Conservation (phyloP, 2,888 invertebrate genomes). For the Drosophila kanekoi region DNA sequence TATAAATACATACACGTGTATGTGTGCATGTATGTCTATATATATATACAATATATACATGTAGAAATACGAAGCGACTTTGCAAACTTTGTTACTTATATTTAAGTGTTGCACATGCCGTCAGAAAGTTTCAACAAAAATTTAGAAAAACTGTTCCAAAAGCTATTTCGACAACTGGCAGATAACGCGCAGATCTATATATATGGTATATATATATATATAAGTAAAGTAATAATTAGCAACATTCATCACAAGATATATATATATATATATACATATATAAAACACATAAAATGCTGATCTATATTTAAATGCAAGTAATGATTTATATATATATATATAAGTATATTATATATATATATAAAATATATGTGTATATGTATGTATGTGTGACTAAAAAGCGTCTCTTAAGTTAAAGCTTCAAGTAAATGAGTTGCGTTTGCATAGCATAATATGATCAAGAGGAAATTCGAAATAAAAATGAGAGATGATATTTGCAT, state of each 20-base stretch:
- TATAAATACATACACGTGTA: slow-evolving; percentile 11
- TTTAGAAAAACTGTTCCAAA: slow-evolving; percentile 45
- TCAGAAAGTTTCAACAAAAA: slow-evolving; percentile 53
- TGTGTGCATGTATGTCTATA: slow-evolving; percentile 27
- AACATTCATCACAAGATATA: slow-evolving; percentile 44
- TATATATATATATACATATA: slow-evolving; percentile 33
- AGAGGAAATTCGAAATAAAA: slow-evolving; percentile 37
- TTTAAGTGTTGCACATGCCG: slow-evolving; percentile 80
- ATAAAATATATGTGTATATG: slow-evolving; percentile 41
- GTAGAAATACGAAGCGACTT: slow-evolving; percentile 48
- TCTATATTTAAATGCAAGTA: slow-evolving; percentile 32
- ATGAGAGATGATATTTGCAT: slow-evolving; percentile 41
- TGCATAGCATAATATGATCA: slow-evolving; percentile 29
- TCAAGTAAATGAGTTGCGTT: slow-evolving; percentile 35
- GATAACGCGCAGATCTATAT: slow-evolving; percentile 24
- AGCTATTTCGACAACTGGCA: slow-evolving; percentile 32
- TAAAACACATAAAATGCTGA: slow-evolving; percentile 46
- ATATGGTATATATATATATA: slow-evolving; percentile 17
- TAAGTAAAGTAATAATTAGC: slow-evolving; percentile 29
- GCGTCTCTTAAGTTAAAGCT: slow-evolving; percentile 39
- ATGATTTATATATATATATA: background rate
- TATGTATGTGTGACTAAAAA: slow-evolving; percentile 41
- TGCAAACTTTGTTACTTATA: slow-evolving; percentile 71
- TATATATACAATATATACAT: slow-evolving; percentile 21
- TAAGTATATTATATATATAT: slow-evolving; percentile 16